Base-by-base conservation (phyloP, 2,113 vertebrate genomes). In the Cyprinodon brontotheroides region DNA sequence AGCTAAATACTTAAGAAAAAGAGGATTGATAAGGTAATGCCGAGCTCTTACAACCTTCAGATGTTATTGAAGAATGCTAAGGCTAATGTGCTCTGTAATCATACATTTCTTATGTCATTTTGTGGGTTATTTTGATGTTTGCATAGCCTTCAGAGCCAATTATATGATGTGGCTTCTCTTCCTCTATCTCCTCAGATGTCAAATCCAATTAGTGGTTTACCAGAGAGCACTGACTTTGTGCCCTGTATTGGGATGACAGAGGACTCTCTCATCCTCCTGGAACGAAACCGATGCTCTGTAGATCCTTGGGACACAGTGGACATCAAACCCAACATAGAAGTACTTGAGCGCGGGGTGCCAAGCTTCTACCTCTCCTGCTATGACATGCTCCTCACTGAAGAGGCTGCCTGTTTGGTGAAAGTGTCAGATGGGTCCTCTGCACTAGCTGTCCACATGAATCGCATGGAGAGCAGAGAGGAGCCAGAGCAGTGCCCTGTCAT, bases 401-500 rank as follows among this genome's bases (percentile, higher is more conserved):
- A 98, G 8, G 36, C 93, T 20, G 22, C 87, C 62, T 98, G 96
- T 96, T 78, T 94, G 50, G 89, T 93, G 60, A 94, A 93, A 53
- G 87, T 89, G 0, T 13, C 94, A 2, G 97, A 98, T 71, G 86
- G 89, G 1, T 75, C 90, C 17, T 48, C 84, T 0, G 0, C 78
- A 3, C 82, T 74, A 50, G 74, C 92, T 3, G 63, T 92, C 81
- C 79, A 81, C 69, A 69, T 78, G 86, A 63, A 63, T 43, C 88
- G 75, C n/a, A 62, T 72, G 74, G 90, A 87, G 61, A 37, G 48
- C 0, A 71, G 72, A 1, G 95, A 96, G 39, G 97, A 98, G 67
- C 98, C 98, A 0, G 98, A 99, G 87, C 98, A 99, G 75, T 98
- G 97, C 60, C 97, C 97, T 0, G 94, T 98, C 89, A 98, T 99